Conservation (phyloP, 64 coral and sea anemone species). For the Astreopora myriophthalma region DNA sequence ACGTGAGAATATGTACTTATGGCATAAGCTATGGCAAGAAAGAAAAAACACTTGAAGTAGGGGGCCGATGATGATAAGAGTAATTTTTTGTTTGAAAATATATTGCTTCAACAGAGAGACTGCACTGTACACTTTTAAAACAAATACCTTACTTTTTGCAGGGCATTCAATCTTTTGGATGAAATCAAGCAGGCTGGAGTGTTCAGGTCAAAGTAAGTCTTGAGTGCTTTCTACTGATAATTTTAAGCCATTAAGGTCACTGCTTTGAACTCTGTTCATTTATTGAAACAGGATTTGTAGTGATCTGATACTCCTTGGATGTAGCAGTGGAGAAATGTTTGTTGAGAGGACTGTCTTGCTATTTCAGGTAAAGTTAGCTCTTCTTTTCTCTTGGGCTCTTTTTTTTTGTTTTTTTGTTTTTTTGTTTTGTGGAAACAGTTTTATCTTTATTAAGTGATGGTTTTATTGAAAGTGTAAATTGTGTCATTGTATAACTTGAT, state of each 20-base stretch:
- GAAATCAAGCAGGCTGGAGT: slow-evolving; percentile 56
- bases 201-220: slow-evolving; percentile 60
- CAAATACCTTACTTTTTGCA: not conserved
- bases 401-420: not conserved
- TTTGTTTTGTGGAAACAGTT: too few relatives aligned
- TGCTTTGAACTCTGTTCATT: not conserved
- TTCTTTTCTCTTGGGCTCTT: not conserved
- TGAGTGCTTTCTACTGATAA: too few relatives aligned
- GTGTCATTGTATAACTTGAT: not conserved
- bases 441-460: too few relatives aligned
- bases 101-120: too few relatives aligned
- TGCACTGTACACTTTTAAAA: not conserved
- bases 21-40: too few relatives aligned
- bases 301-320: slow-evolving; percentile 57
- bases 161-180: slow-evolving; percentile 63
- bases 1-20: too few relatives aligned
- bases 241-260: too few relatives aligned
- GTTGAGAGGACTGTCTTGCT: slow-evolving; percentile 51
- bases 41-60: too few relatives aligned
- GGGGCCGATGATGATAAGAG: too few relatives aligned
- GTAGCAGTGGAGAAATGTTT: slow-evolving; percentile 4
- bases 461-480: not conserved
- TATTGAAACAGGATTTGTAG: slow-evolving; percentile 44
- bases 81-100: too few relatives aligned
- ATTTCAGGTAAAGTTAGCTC: slow-evolving; percentile 30